These are phyloP conservation scores for Cheilosia impressa DNA, from an alignment of 2,888 invertebrate species.

Conservation along the genomic window DNA sequence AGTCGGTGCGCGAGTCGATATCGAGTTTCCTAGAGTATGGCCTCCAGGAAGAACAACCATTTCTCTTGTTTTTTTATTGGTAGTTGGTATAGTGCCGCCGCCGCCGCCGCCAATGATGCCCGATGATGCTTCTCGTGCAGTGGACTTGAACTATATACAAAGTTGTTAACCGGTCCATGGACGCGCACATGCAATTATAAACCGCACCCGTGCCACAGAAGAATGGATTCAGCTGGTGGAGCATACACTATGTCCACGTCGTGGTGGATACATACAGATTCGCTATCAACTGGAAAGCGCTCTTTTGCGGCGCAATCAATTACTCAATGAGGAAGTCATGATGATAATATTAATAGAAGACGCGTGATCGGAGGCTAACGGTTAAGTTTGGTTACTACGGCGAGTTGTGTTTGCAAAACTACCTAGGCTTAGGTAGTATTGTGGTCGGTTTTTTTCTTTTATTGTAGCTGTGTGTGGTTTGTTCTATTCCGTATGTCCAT, in stretches of 20 bases:
- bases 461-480: conserved; percentile 11
- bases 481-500: conserved; percentile 40
- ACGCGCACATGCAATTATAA: conserved; percentile 73
- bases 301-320: conserved; percentile 77
- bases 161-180: conserved; percentile 67
- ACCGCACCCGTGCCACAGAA: conserved; percentile 68
- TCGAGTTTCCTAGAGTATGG: conserved; percentile 65
- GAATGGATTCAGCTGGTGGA: conserved; percentile 52
- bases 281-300: conserved; percentile 56
- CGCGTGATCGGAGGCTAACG: conserved; percentile 76
- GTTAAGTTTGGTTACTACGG: conserved; percentile 46
- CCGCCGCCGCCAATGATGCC: conserved; percentile 16
- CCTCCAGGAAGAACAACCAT: conserved; percentile 64
- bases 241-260: conserved; percentile 8
- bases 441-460: conserved; percentile 43
- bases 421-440: conserved; percentile 9
- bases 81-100: conserved; percentile 33
- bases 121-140: conserved; percentile 50
- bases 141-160: conserved; percentile 72
- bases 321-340: conserved; percentile 78
- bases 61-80: conserved; percentile 16
- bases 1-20: conserved; percentile 40
- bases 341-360: conserved; percentile 77
- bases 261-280: conserved; percentile 59
- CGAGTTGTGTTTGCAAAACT: conserved; percentile 35